Conservation (phyloP, 2,888 invertebrate species). For the Iphiclides podalirius region DNA sequence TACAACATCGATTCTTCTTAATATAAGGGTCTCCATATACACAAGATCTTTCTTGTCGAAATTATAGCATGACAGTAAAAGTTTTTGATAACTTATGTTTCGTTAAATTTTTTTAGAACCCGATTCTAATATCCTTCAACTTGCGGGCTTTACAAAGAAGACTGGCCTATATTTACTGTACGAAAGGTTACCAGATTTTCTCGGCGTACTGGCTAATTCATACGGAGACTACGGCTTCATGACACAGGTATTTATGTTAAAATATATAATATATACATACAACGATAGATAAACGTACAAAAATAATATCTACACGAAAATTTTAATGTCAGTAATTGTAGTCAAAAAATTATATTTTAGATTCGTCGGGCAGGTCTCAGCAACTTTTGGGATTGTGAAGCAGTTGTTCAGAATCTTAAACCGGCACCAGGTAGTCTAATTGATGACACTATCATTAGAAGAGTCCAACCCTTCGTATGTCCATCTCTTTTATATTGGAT, state of each 20-base stretch:
- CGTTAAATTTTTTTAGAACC: conserved; percentile 50
- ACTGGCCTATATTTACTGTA: conserved; percentile 62
- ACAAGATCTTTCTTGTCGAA: too few relatives aligned
- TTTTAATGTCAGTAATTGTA: too few relatives aligned
- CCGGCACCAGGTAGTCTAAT: conserved; percentile 55
- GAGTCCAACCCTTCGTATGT: conserved; percentile 59
- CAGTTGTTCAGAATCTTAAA: conserved; percentile 47
- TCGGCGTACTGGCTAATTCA: conserved; percentile 64
- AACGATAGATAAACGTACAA: too few relatives aligned
- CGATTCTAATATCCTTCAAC: conserved; percentile 54
- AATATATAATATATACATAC: too few relatives aligned
- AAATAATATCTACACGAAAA: too few relatives aligned
- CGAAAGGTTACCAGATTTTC: conserved; percentile 59
- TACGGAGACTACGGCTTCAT: conserved; percentile 73
- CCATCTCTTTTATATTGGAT: conserved; percentile 71
- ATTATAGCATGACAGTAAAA: too few relatives aligned
- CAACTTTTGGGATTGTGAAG: conserved; percentile 72
- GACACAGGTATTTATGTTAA: conserved; percentile 52
- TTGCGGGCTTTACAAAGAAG: conserved; percentile 62
- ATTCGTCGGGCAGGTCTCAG: conserved; percentile 56
- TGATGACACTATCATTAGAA: conserved; percentile 37
- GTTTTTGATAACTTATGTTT: too few relatives aligned
- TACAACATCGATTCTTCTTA: too few relatives aligned
- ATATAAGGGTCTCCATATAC: too few relatives aligned
- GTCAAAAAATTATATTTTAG: too few relatives aligned